Evolutionary conservation across 2,888 invertebrate genomes (phyloP).

Genomic region (Polydrusus tereticollis): DNA sequence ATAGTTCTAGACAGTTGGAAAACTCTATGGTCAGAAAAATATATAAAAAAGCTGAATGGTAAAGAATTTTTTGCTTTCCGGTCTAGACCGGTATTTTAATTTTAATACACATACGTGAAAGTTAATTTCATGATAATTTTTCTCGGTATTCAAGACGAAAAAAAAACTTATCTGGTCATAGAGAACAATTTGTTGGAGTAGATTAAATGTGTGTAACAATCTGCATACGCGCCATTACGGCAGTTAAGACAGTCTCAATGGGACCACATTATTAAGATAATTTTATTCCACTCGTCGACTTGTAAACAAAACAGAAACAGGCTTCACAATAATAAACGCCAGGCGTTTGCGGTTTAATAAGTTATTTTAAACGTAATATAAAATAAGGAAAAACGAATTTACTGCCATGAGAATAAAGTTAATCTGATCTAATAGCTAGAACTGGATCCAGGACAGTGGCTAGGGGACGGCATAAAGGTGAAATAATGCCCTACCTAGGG

Average conservation of each 20-base stretch:
- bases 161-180: constrained; percentile 13
- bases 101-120: too few species aligned
- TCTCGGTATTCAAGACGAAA: not conserved
- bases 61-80: too few species aligned
- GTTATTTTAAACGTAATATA: constrained; percentile 4
- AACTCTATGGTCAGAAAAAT: too few species aligned
- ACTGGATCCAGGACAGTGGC: too few species aligned
- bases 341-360: constrained; percentile 4
- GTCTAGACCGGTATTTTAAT: too few species aligned
- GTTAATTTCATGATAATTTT: not conserved
- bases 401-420: too few species aligned
- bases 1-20: too few species aligned
- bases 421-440: too few species aligned
- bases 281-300: constrained; percentile 30
- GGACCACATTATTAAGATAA: constrained; percentile 32
- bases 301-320: constrained; percentile 30
- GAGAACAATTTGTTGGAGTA: not conserved
- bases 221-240: constrained; percentile 15
- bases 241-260: constrained; percentile 31
- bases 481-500: too few species aligned
- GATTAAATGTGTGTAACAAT: not conserved
- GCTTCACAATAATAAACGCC: constrained; percentile 10
- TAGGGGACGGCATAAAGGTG: too few species aligned
- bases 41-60: too few species aligned
- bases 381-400: too few species aligned